Evolutionary conservation across 2,888 invertebrate genomes (phyloP), one percentile per base, ranked within the genome.

Genomic region (Pherbina coryleti): DNA sequence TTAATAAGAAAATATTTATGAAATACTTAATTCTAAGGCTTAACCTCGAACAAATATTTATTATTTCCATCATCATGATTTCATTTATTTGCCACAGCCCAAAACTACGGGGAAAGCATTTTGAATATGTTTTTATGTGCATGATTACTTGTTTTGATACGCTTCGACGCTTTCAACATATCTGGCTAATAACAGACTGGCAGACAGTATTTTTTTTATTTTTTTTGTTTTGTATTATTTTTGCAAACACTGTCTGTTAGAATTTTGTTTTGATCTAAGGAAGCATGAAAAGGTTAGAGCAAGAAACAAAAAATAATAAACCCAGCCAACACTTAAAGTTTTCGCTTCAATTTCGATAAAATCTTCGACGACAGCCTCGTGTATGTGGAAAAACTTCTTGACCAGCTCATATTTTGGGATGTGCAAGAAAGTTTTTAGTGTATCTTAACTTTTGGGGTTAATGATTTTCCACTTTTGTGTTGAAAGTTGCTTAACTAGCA

Each of bases 41-140:
- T n/a, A 37, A 79, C 78, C 80, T 81, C 79, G 79, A 25, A 74
- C 85, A 83, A 87, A 86, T 87, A 86, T 83, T 82, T 85, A 85
- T 87, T 86, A 84, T 84, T 87, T 87, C 85, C 87, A 82, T 84
- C 81, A 82, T 82, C 83, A 86, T 87, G 86, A 84, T 83, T 87
- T 85, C 83, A 83, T 84, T 82, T 83, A 80, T 82, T 75, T 78
- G 28, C 72, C 76, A 75, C 34, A 60, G 75, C 25, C 49, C 70
- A 60, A 34, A 66, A 34, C 9, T 51, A 4, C 66, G 9, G 5
- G 37, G 57, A 19, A 22, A 44, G 44, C 14, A 17, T n/a, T 25
- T 72, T 28, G 28, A 49, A 17, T 7, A 51, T 19, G 70, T 28
- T 55, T 53, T 79, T 78, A 72, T 76, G 78, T 73, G 73, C 60